Conservation (phyloP, 1,140 invertebrate species). For the Himalopsyche phryganea region DNA sequence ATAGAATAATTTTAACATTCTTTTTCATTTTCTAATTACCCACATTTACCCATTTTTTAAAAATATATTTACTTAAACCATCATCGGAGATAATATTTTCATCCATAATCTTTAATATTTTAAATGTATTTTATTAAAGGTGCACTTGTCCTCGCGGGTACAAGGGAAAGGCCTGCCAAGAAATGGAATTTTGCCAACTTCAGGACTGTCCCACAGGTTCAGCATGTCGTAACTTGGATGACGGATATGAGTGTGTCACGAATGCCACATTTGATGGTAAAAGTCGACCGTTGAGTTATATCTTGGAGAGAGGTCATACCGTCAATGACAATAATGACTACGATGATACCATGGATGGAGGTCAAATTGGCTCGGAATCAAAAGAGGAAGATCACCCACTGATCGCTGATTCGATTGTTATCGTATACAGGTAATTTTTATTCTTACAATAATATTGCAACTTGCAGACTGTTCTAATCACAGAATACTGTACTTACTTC, state of each 20-base stretch:
- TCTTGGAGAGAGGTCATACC: no score
- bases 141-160: constrained; percentile 86
- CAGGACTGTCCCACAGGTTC: constrained; percentile 77
- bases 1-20: no score
- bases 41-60: no score
- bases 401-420: constrained; percentile 41
- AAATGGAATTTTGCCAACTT: constrained; percentile 87
- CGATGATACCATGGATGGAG: constrained; percentile 34
- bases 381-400: constrained; percentile 25
- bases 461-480: no score
- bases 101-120: no score
- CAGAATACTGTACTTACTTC: no score
- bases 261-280: constrained; percentile 82
- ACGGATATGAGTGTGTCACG: constrained; percentile 90
- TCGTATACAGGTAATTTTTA: constrained; percentile 44
- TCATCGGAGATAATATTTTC: no score
- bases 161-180: constrained; percentile 88
- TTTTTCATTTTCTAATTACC: no score
- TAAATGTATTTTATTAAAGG: no score
- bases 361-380: constrained; percentile 4
- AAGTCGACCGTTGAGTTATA: constrained; percentile 43
- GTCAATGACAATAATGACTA: constrained; percentile 6
- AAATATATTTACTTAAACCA: no score
- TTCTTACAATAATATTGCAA: no score
- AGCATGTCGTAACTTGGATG: constrained; percentile 81